A percentile compares a stretch with the other conserved stretches of the same genome.
phyloP scores from a whole-genome alignment of 2,797 vertebrate species.

The Ara ararauna region DNA sequence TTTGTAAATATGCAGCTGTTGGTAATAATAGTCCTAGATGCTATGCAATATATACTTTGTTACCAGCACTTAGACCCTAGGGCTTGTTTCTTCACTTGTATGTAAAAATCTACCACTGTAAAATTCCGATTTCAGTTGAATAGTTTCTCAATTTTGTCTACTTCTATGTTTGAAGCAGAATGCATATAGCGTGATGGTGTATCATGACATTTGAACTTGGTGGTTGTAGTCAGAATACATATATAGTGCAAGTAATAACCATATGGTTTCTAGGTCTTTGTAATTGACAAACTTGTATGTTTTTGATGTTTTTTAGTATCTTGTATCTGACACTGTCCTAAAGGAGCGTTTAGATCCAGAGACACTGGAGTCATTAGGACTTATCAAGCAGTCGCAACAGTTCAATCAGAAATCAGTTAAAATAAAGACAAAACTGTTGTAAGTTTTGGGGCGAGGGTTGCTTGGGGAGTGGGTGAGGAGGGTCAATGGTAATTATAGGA shows the following conservation, averaged over 20 bases:
- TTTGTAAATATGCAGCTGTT: neutral
- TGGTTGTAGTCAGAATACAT: neutral
- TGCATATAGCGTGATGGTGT: neutral
- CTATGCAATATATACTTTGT: neutral
- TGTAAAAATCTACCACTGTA: neutral
- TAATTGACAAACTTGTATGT: slow-evolving; percentile 11
- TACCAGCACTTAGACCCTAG: neutral
- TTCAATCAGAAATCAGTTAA: slow-evolving; percentile 99
- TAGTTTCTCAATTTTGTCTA: neutral
- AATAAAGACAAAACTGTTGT: slow-evolving; percentile 99
- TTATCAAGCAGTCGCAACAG: slow-evolving; percentile 98
- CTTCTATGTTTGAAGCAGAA: neutral
- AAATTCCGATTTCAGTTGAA: neutral
- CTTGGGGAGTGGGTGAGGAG: neutral
- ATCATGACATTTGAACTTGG: neutral
- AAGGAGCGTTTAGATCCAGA: slow-evolving; percentile 98
- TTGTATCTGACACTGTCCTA: slow-evolving; percentile 92
- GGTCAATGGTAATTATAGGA: neutral
- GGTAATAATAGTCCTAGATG: neutral
- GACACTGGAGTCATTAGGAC: slow-evolving; percentile 94
- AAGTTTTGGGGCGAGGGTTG: slow-evolving; percentile 73
- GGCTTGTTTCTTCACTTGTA: neutral
- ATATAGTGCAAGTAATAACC: neutral
- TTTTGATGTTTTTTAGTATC: slow-evolving; percentile 82
- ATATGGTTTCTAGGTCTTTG: neutral